Evolutionary conservation across 2,797 vertebrate genomes (phyloP).

Genomic region (Crypturellus tataupa): DNA sequence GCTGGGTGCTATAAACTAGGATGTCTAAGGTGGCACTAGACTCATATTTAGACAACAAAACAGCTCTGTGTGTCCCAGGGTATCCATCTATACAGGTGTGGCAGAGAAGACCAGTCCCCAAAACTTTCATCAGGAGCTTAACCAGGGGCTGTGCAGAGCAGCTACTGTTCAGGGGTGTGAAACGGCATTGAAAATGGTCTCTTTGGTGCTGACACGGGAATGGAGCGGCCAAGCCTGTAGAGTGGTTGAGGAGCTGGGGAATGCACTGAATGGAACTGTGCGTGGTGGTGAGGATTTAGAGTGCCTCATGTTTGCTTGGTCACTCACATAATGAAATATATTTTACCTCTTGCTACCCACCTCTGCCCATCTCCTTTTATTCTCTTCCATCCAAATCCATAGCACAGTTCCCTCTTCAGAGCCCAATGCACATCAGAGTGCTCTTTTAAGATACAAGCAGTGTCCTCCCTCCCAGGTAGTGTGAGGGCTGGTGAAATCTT

Average conservation of each 20-base stretch:
- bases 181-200: neutral
- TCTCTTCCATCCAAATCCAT: neutral
- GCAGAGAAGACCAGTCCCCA: neutral
- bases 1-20: fast-evolving
- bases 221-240: neutral
- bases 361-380: neutral
- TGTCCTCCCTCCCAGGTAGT: neutral
- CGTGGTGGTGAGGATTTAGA: neutral
- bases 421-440: neutral
- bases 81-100: neutral
- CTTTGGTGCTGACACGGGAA: neutral
- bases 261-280: neutral
- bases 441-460: neutral
- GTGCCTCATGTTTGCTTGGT: neutral
- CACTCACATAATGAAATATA: neutral
- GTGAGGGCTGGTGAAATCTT: neutral
- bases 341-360: neutral
- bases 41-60: neutral
- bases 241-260: neutral
- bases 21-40: neutral
- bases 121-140: neutral
- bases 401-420: neutral
- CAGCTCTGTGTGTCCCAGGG: neutral
- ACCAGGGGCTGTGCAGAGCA: neutral
- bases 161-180: neutral